These are phyloP conservation scores for Physocephala rufipes DNA, from an alignment of 2,888 invertebrate genomes.

Conservation along the genomic window DNA sequence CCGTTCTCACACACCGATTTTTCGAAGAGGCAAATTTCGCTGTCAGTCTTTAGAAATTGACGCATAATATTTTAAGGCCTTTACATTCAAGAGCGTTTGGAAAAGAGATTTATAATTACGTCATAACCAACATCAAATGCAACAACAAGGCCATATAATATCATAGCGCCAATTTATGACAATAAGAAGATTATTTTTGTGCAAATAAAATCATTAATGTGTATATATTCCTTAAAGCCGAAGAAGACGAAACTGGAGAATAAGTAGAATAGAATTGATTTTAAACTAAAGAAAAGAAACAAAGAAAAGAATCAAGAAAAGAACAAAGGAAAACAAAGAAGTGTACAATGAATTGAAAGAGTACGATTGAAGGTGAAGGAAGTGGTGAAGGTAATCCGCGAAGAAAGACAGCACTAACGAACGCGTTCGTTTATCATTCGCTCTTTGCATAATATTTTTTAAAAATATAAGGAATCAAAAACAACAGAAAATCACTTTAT, in stretches of 20 bases:
- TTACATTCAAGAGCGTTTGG: not conserved
- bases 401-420: not conserved
- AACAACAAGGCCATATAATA: constrained; percentile 1
- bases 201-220: no score
- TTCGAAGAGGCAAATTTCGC: no score
- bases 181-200: not conserved
- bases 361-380: constrained; percentile 5
- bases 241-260: not conserved
- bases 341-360: not conserved
- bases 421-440: constrained; percentile 20
- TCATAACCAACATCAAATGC: constrained; percentile 7
- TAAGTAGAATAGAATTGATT: constrained; percentile 5
- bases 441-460: constrained; percentile 16
- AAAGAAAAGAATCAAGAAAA: not conserved
- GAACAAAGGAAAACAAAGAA: not conserved
- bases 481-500: not conserved
- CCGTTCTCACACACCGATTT: no score
- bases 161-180: constrained; percentile 13
- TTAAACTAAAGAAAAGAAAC: constrained; percentile 14
- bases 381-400: not conserved
- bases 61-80: no score
- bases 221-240: not conserved
- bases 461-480: no score
- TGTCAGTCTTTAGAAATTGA: no score
- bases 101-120: not conserved